Evolutionary conservation across 1,140 invertebrate genomes (phyloP).

Genomic region (Melipona quadrifasciata): DNA sequence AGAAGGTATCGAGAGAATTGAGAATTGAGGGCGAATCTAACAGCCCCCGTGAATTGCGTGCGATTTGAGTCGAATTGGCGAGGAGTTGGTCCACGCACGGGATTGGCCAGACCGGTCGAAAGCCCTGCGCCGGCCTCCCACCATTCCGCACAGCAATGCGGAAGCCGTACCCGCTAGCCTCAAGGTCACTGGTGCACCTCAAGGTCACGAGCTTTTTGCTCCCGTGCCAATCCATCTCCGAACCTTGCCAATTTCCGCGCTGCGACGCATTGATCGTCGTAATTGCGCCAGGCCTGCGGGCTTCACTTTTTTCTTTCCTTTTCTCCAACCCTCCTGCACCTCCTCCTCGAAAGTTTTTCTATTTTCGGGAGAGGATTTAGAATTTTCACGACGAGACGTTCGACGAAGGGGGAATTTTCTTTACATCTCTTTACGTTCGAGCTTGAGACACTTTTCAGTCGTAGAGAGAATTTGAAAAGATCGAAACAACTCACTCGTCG

Average conservation of each 20-base stretch:
- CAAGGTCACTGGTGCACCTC: slow-evolving; percentile 42
- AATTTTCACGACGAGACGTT: too few relatives aligned
- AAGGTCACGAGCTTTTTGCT: slow-evolving; percentile 48
- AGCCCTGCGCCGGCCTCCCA: slow-evolving; percentile 46
- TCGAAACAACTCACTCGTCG: too few relatives aligned
- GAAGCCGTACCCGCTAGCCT: slow-evolving; percentile 25
- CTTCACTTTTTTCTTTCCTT: background rate
- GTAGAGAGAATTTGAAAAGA: too few relatives aligned
- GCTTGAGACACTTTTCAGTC: too few relatives aligned
- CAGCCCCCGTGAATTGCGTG: too few relatives aligned
- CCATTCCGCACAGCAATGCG: slow-evolving; percentile 43
- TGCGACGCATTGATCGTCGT: background rate
- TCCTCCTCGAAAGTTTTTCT: background rate
- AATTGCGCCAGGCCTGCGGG: background rate
- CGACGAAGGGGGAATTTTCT: too few relatives aligned
- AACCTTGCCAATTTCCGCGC: slow-evolving; percentile 40
- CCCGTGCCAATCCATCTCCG: slow-evolving; percentile 35
- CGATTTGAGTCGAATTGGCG: background rate
- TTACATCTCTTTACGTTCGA: too few relatives aligned
- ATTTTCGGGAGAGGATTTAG: too few relatives aligned
- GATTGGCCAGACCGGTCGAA: slow-evolving; percentile 34
- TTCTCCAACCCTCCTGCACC: too few relatives aligned
- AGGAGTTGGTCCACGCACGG: background rate
- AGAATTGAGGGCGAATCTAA: background rate
- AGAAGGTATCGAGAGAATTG: background rate